These are phyloP conservation scores for Siniperca scherzeri DNA, from an alignment of 2,797 vertebrate genomes.

Conservation along the genomic window DNA sequence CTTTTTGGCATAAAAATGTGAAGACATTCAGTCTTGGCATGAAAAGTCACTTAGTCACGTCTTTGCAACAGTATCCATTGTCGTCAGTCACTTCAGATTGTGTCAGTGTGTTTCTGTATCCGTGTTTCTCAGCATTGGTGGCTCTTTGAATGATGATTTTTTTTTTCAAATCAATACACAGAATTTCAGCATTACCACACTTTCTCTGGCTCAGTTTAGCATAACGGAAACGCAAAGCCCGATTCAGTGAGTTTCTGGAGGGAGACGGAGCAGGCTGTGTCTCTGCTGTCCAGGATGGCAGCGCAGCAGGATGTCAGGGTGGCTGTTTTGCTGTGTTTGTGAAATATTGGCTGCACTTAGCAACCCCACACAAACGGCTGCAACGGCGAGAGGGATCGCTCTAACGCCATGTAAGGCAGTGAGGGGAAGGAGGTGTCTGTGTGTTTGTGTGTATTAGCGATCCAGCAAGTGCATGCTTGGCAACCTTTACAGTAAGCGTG, in stretches of 20 bases:
- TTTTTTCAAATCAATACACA: slow-evolving; percentile 11
- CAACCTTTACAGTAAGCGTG: slow-evolving; percentile 60
- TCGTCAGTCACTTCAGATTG: neutral
- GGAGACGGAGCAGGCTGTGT: slow-evolving; percentile 28
- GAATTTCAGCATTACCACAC: neutral
- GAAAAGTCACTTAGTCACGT: neutral
- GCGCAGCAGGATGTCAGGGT: slow-evolving; percentile 59
- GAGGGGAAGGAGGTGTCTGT: slow-evolving; percentile 61
- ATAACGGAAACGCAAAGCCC: slow-evolving; percentile 30
- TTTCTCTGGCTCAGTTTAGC: slow-evolving; percentile 29
- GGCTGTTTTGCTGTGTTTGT: slow-evolving; percentile 77
- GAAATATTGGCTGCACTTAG: slow-evolving; percentile 76
- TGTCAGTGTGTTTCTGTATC: neutral
- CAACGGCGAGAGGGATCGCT: slow-evolving; percentile 55
- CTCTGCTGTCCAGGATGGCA: slow-evolving; percentile 55
- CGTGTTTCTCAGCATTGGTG: neutral
- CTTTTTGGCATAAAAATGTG: neutral
- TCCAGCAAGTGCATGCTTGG: slow-evolving; percentile 68
- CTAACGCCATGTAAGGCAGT: slow-evolving; percentile 82
- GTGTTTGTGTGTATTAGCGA: slow-evolving; percentile 37
- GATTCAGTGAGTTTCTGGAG: slow-evolving; percentile 55
- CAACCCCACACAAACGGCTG: slow-evolving; percentile 73
- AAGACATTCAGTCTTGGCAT: neutral
- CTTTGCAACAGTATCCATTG: neutral
- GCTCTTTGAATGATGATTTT: neutral